Conservation (phyloP, 2,888 invertebrate genomes). For the Andrena marginata region DNA sequence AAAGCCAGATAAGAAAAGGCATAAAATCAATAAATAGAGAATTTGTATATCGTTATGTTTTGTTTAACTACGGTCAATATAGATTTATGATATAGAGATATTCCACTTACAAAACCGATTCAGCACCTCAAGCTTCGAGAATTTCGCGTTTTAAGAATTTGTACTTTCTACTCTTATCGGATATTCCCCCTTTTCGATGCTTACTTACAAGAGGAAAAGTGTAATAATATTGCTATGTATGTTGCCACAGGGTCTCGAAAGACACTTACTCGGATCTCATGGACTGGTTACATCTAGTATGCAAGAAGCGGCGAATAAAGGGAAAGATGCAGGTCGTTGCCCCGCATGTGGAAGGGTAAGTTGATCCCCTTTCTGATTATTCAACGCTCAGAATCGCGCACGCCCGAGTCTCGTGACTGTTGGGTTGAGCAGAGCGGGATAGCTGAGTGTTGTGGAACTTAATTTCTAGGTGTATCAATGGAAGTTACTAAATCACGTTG, state of each 20-base stretch:
- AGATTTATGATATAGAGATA: too few relatives aligned
- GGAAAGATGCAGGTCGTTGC: conserved; percentile 97
- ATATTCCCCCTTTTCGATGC: too few relatives aligned
- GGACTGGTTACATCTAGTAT: conserved; percentile 98
- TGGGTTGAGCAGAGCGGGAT: conserved; percentile 1
- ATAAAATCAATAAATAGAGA: too few relatives aligned
- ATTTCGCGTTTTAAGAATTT: too few relatives aligned
- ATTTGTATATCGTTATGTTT: too few relatives aligned
- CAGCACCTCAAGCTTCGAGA: too few relatives aligned
- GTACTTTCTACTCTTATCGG: too few relatives aligned
- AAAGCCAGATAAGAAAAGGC: too few relatives aligned
- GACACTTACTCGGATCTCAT: conserved; percentile 97
- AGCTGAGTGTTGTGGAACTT: conserved; percentile 52
- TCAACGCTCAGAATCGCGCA: not conserved
- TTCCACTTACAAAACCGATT: too few relatives aligned
- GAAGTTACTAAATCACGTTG: conserved; percentile 96
- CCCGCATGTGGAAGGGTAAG: conserved; percentile 97
- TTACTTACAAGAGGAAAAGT: too few relatives aligned
- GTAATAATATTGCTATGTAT: not conserved
- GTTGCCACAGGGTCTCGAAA: conserved; percentile 91
- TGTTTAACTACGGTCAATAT: too few relatives aligned
- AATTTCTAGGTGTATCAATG: conserved; percentile 94
- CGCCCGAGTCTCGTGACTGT: not conserved
- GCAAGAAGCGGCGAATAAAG: conserved; percentile 98
- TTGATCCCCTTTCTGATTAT: conserved; percentile 44